Percentiles rank a stretch among this genome's conserved stretches.
Evolutionary conservation across 2,888 invertebrate genomes (phyloP).

Genomic region (Watsonalla binaria): DNA sequence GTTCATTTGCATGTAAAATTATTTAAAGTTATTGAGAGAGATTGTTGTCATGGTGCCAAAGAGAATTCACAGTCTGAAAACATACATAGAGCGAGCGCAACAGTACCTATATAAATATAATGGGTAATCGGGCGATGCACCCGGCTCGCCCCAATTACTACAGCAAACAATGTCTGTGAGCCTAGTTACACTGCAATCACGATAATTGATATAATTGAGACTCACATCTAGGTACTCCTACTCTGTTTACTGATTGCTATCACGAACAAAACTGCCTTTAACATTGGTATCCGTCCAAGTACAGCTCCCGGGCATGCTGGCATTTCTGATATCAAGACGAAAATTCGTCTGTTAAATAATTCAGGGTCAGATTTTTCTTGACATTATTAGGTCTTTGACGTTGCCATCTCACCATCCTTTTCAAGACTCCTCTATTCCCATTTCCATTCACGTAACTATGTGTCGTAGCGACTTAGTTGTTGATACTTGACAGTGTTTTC

Average conservation of each 20-base stretch:
- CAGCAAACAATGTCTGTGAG: conserved; percentile 19
- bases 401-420: too few relatives aligned
- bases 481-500: too few relatives aligned
- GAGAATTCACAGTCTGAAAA: conserved; percentile 3
- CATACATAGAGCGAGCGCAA: conserved; percentile 17
- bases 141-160: conserved; percentile 34
- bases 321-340: too few relatives aligned
- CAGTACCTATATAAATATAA: conserved; percentile 19
- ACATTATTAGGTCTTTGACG: too few relatives aligned
- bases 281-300: too few relatives aligned
- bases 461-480: too few relatives aligned
- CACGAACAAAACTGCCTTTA: not conserved
- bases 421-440: too few relatives aligned
- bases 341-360: too few relatives aligned
- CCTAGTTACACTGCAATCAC: not conserved
- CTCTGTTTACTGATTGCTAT: not conserved
- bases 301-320: too few relatives aligned
- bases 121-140: conserved; percentile 41
- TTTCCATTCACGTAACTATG: too few relatives aligned
- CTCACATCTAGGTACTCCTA: not conserved
- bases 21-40: conserved; percentile 28
- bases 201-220: conserved; percentile 1
- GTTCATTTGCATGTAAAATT: conserved; percentile 20
- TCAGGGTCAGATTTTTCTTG: too few relatives aligned
- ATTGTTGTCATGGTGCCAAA: conserved; percentile 35